Base-by-base conservation (phyloP, 1,140 invertebrate species). In the Sinonovacula constricta region DNA sequence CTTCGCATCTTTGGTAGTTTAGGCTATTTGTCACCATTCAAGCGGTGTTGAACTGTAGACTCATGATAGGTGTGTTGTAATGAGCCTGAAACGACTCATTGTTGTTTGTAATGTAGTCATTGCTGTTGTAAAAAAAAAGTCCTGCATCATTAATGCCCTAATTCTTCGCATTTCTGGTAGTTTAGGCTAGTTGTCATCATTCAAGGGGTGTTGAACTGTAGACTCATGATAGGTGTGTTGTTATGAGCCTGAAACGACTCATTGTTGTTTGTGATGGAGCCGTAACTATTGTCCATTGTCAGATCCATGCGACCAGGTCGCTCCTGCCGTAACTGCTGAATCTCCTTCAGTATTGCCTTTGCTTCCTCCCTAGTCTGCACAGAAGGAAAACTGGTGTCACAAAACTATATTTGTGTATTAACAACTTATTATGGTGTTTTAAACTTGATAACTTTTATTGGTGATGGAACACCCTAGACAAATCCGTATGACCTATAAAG, bases 291-390 rank as follows among this genome's bases (percentile, higher is more conserved):
- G 31, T 88, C 88, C 79, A 86, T 87, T 31, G 80, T 79, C 28
- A 85, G 54, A 0, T 68, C 67, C 5, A 18, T 53, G 12, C 67
- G 60, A 0, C 72, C 57, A 12, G 63, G 57, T n/a, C 81, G 71
- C 34, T 77, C 84, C 65, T 80, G 78, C 34, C 88, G 80, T 24
- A 84, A 49, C 22, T 84, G 82, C 67, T 88, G 87, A 39, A 98
- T 97, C 0, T 94, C 94, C 90, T 95, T 95, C 0, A 98, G 88
- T 66, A 98, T 92, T 1, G 95, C 94, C 91, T 97, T 98, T 0
- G 95, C 97, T 89, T 97, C 96, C 91, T 97, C 96, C 91, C 97
- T 96, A 0, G 96, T 97, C 95, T 96, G 89, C 77, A 80, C 82
- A 15, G 68, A 82, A 66, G 24, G 3, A 49, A 28, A 24, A 70